Base-by-base conservation (phyloP, 2,888 invertebrate species). In the Papilio gigon region DNA sequence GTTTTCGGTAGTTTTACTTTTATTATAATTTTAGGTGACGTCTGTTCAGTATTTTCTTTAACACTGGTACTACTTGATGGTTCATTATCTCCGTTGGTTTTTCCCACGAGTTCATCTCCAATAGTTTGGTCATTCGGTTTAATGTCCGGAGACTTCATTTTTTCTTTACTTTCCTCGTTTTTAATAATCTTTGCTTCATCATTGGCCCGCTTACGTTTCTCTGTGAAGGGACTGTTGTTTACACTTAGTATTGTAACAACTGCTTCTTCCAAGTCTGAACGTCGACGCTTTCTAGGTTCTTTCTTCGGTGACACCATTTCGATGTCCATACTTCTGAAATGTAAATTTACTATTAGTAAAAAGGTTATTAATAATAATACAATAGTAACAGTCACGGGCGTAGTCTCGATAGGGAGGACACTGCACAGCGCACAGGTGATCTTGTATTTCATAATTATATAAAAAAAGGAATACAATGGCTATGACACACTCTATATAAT, bases 231-330 rank as follows among this genome's bases (percentile, higher is more conserved):
- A 17, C 68, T 75, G 11, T 73, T 68, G 44, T 73, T 77, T 20
- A 71, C 76, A 20, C 84, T 84, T 35, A 87, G 76, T 11, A 85
- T 80, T 2, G 85, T 86, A 20, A 85, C 74, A 4, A 83, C 77
- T 0, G 86, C 83, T 73, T 88, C 90, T 63, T 87, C 87, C 9
- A 87, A 71, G 1, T 82, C 79, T 0, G 91, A 90, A 1, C 85
- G 81, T 2, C 89, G 84, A n/a, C 91, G 84, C 76, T 90, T 91
- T 73, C 85, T 84, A 3, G 73, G 25, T 17, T 76, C 78, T 40
- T 76, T 76, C 33, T 73, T 75, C 22, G 72, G 27, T 4, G 68
- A 27, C n/a, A 17, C 17, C n/a, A 53, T 66, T 2, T 82, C 81
- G 0, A 79, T 65, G 42, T 84, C 83, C 71, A 80, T 78, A 8